Percentiles rank a stretch among this genome's conserved stretches.
phyloP scores from a whole-genome alignment of 2,113 vertebrate genomes.

The Odontophorus gujanensis region DNA sequence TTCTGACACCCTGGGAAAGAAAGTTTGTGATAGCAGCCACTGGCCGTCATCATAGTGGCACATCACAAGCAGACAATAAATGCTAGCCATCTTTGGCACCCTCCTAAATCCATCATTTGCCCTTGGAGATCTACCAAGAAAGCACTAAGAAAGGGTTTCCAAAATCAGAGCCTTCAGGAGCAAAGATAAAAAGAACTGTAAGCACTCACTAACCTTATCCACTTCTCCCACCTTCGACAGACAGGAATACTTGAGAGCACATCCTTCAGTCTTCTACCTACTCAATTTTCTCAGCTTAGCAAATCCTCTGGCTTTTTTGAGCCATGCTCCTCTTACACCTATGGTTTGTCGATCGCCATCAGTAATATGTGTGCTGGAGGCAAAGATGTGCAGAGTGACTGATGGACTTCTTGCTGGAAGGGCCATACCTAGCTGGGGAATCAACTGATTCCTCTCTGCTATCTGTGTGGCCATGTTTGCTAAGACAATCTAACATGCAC shows the following conservation, averaged over 20 bases:
- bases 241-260: accelerated
- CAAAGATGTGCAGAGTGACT: not conserved
- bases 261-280: not conserved
- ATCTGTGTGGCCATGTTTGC: not conserved
- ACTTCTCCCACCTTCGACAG: not conserved
- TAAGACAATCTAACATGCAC: not conserved
- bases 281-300: not conserved
- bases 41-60: not conserved
- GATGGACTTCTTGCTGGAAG: not conserved
- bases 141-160: not conserved
- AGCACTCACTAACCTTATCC: not conserved
- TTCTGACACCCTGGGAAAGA: not conserved
- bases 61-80: not conserved
- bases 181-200: not conserved
- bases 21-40: not conserved
- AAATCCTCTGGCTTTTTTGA: not conserved
- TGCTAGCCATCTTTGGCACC: not conserved
- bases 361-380: not conserved
- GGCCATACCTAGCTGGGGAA: not conserved
- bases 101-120: not conserved
- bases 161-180: not conserved
- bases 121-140: not conserved
- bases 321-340: not conserved
- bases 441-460: not conserved
- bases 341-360: not conserved